Conservation (phyloP, 2,888 invertebrate species). For the Acronicta aceris region DNA sequence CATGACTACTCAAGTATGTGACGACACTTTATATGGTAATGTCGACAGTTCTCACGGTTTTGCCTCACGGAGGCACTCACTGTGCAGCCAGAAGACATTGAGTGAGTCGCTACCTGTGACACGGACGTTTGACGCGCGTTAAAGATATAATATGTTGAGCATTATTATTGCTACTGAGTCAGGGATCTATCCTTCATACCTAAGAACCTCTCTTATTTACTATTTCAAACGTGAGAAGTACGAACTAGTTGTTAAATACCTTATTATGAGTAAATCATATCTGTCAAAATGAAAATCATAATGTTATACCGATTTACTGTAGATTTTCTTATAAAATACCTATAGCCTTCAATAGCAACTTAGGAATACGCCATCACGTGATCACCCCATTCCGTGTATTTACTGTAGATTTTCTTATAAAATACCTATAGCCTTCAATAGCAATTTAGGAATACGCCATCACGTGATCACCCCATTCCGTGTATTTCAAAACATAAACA, state of each 20-base stretch:
- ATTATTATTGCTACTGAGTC: not conserved
- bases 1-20: constrained; percentile 1
- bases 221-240: not conserved
- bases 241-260: no score
- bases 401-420: not conserved
- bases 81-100: no score
- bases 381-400: constrained; percentile 8
- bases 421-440: not conserved
- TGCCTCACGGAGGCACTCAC: no score
- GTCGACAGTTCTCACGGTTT: constrained; percentile 11
- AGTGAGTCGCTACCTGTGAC: not conserved
- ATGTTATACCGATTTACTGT: not conserved
- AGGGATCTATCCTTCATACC: no score
- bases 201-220: not conserved
- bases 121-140: not conserved
- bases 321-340: not conserved
- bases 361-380: not conserved
- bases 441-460: not conserved
- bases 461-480: not conserved
- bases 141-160: not conserved
- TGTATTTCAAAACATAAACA: constrained; percentile 20
- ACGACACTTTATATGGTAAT: constrained; percentile 14
- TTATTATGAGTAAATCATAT: no score
- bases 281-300: no score
- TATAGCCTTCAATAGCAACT: not conserved